Conservation (phyloP, 1,140 invertebrate genomes). For the Zaprionus africanus region DNA sequence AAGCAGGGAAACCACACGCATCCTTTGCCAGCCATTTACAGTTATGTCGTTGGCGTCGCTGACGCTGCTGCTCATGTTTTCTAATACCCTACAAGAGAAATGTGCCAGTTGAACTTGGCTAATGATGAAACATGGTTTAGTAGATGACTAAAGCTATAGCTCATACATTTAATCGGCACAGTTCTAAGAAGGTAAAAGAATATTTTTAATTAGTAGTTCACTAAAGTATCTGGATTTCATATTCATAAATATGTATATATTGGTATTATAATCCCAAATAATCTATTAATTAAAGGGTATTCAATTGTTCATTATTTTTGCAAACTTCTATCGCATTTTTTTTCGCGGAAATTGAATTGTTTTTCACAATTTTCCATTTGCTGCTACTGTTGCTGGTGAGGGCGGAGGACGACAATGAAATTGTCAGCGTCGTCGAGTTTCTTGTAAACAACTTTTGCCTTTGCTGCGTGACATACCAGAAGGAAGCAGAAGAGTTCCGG, state of each 20-base stretch:
- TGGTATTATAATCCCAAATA: too few relatives aligned
- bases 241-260: too few relatives aligned
- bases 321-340: constrained; percentile 9
- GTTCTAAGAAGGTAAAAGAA: neutral
- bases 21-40: constrained; percentile 59
- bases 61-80: constrained; percentile 18
- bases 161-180: neutral
- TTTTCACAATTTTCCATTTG: constrained; percentile 59
- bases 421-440: constrained; percentile 54
- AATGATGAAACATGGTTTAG: neutral
- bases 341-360: constrained; percentile 77
- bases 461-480: constrained; percentile 1
- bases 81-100: neutral
- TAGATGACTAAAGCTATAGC: neutral
- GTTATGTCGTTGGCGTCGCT: constrained; percentile 53
- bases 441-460: constrained; percentile 73
- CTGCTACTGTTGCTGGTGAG: neutral
- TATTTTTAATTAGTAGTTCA: neutral
- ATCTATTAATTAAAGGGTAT: constrained; percentile 1
- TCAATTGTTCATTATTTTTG: neutral
- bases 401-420: constrained; percentile 36
- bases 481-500: neutral
- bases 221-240: too few relatives aligned
- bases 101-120: neutral
- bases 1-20: constrained; percentile 45